Base-by-base conservation (phyloP, 2,888 invertebrate species). In the Meteorus cinctellus region DNA sequence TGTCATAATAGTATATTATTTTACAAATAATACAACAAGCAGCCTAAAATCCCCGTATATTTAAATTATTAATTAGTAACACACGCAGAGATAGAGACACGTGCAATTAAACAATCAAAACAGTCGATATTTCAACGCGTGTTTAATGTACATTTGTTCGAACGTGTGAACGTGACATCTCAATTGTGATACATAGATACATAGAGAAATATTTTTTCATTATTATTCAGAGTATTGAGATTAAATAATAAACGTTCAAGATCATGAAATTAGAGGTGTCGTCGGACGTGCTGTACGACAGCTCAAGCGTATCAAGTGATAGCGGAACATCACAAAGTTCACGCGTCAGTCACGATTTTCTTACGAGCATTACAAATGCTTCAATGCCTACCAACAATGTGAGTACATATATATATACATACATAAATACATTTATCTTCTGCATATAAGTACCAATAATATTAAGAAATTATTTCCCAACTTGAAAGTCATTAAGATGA, bases 241-340 rank as follows among this genome's bases (percentile, higher is more conserved):
- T 55, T 34, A 59, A 41, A 45, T 36, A 24, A 59, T 69, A 76
- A 72, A 73, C 66, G 55, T 51, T 29, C 1, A 8, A 70, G 78
- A 84, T 79, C 86, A 93, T 93, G 92, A 92, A 92, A 91, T 90
- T 92, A 81, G 92, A 93, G 86, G 91, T 92, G 77, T 91, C 48
- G 6, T 48, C 92, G 89, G 93, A 92, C 87, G 91, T 90, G 82
- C 90, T 92, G 81, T 92, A 92, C 81, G 92, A 92, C 88, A 92
- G 92, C 86, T 92, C 92, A 76, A 92, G 91, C 88, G 91, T 90
- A 82, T 92, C 92, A 79, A 92, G 91, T 87, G 92, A 92, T 86
- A 92, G 92, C 84, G 92, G 92, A 36, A 77, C 91, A 19, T 92
- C 92, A 62, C 92, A 92, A 85, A 92, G 90, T 78, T 92, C 92